Evolutionary conservation across 2,888 invertebrate genomes (phyloP).

Genomic region (Tipula lateralis): DNA sequence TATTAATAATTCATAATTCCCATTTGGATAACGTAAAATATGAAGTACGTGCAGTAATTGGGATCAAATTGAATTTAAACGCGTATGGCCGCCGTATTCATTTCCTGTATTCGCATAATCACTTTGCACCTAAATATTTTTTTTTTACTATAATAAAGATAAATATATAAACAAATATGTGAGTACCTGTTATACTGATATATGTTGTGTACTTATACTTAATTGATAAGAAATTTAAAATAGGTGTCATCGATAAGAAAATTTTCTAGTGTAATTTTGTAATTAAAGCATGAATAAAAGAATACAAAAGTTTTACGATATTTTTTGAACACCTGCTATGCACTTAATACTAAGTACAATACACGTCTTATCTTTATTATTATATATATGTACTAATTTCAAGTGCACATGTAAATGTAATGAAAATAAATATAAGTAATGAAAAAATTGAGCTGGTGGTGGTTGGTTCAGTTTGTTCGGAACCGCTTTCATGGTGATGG

Average conservation of each 20-base stretch:
- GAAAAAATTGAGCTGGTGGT: background rate
- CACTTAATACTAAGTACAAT: background rate
- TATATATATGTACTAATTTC: background rate
- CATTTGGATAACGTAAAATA: background rate
- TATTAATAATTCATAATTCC: conserved; percentile 24
- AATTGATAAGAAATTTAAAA: conserved; percentile 2
- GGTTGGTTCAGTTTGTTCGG: background rate
- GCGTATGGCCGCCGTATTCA: background rate
- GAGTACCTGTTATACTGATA: background rate
- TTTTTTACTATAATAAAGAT: background rate
- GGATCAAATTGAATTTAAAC: background rate
- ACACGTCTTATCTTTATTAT: background rate
- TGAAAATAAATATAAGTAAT: background rate
- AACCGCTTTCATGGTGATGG: background rate
- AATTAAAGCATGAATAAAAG: background rate
- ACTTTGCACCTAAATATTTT: background rate
- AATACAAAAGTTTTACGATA: background rate
- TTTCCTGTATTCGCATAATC: background rate
- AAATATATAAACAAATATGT: no score
- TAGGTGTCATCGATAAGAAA: conserved; percentile 15
- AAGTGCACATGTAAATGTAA: no score
- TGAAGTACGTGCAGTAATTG: conserved; percentile 1
- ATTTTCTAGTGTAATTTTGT: background rate
- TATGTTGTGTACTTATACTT: background rate
- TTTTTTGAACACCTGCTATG: background rate